phyloP scores from a whole-genome alignment of 2,113 vertebrate genomes.

The Pterophyllum scalare region DNA sequence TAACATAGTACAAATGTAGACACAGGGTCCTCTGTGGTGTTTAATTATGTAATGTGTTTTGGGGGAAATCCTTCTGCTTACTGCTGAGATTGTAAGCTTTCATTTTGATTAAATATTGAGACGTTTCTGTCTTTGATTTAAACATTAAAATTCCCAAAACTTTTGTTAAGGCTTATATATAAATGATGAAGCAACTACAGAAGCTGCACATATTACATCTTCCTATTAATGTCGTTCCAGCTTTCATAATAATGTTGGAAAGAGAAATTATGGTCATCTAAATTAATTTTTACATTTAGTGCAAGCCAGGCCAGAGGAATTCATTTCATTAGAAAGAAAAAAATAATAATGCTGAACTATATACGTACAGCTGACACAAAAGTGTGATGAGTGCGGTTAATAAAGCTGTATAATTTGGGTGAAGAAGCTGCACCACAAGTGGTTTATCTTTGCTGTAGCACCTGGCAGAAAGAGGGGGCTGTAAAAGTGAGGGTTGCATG shows the following conservation, averaged over 20 bases:
- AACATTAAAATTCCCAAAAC: slow-evolving; percentile 21
- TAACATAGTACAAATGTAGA: slow-evolving; percentile 6
- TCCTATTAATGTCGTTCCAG: background rate
- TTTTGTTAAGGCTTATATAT: background rate
- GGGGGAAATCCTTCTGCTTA: background rate
- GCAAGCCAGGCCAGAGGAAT: background rate
- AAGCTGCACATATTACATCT: background rate
- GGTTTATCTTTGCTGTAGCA: slow-evolving; percentile 11
- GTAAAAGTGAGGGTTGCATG: background rate
- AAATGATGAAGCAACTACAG: background rate
- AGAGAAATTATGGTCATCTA: background rate
- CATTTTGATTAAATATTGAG: background rate
- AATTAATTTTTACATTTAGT: background rate
- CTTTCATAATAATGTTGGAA: background rate
- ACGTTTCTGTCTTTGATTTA: background rate
- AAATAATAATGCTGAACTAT: background rate
- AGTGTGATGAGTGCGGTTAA: background rate
- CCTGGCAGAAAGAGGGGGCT: background rate
- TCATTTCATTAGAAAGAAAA: slow-evolving; percentile 1
- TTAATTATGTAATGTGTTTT: slow-evolving; percentile 1
- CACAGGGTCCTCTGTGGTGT: background rate
- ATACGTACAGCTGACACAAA: background rate
- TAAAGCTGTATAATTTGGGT: background rate
- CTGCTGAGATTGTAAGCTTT: background rate
- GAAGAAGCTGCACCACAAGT: background rate